Base-by-base conservation (phyloP, 2,113 vertebrate species). In the Motacilla alba region DNA sequence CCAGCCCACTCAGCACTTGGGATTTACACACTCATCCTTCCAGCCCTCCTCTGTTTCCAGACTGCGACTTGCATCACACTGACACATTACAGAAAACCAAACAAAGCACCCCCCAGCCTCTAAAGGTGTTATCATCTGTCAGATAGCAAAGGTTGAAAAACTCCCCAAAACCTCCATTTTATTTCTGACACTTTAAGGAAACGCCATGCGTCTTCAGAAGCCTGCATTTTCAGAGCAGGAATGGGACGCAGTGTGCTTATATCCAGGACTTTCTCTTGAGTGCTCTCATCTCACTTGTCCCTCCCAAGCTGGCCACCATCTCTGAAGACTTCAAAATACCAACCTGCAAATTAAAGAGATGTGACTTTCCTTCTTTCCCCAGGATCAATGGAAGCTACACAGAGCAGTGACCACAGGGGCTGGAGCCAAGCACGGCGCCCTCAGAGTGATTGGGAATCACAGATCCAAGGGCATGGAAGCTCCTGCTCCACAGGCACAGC, bases 171-270 rank as follows among this genome's bases (percentile, higher is more conserved):
- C 13, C 31, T 64, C 52, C 0, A 8, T 28, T 66, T 60, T 56
- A n/a, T 47, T 64, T 55, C 63, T 62, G 49, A 76, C 3, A 7
- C 22, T 72, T 76, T 35, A 28, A 67, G 47, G 52, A 52, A 86
- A 35, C 8, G 10, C 14, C 10, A 12, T 1, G 6, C 5, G 11
- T 11, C 26, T 69, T 44, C 5, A 63, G 47, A 59, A 37, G 39
- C 1, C 13, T 1, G 0, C 9, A 11, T 33, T 50, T 52, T 18
- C n/a, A 44, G 56, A 78, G 22, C 1, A 47, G 52, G 24, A 37
- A 11, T 3, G 16, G n/a, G 24, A 26, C 26, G 11, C 0, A 6
- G 18, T 5, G 21, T 4, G 30, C 8, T 83, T 27, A 1, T 3
- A 24, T 9, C n/a, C 44, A 19, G 5, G 3, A 3, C 7, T 33